Evolutionary conservation across 2,797 vertebrate species (phyloP), one percentile per base, ranked within the genome.

Genomic region (Botia kubotai): DNA sequence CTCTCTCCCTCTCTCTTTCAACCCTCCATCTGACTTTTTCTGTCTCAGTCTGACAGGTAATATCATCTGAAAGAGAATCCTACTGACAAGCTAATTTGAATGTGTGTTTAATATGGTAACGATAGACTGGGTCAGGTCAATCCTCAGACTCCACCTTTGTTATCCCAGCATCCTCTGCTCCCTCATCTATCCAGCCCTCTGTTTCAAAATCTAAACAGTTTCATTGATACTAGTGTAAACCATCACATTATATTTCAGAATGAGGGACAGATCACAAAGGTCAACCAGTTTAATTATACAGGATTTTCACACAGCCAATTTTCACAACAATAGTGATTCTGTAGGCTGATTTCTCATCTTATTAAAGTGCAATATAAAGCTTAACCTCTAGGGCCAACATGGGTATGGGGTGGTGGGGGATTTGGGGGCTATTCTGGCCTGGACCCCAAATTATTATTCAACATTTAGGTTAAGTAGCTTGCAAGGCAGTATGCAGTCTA

Each of bases 61-160:
- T 91, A 90, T 90, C 90, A 90, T 89, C 81, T 77, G 48, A 52
- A 78, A 77, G 17, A 86, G 82, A 90, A 87, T 87, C 83, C 86
- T 83, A 83, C 87, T 92, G 91, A 93, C 90, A 92, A 91, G 89
- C 89, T 85, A 85, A 91, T 93, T 92, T 93, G 89, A 92, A 94
- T 93, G 89, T 88, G 90, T 84, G 89, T 90, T 90, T 91, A 92
- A 92, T 93, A 93, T 93, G 91, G 92, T 71, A 88, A 90, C 82
- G 87, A 86, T 86, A 87, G 87, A 87, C 85, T 88, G 88, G 88
- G 87, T 86, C 86, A 88, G 87, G 84, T 55, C 19, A 60, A 23
- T 33, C 76, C 66, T 78, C 23, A 68, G 14, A 77, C 67, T 39
- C 3, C 13, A n/a, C 65, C 53, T 36, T 29, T 33, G 84, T 84